phyloP scores from a whole-genome alignment of 2,888 invertebrate genomes.

The Machimus atricapillus region DNA sequence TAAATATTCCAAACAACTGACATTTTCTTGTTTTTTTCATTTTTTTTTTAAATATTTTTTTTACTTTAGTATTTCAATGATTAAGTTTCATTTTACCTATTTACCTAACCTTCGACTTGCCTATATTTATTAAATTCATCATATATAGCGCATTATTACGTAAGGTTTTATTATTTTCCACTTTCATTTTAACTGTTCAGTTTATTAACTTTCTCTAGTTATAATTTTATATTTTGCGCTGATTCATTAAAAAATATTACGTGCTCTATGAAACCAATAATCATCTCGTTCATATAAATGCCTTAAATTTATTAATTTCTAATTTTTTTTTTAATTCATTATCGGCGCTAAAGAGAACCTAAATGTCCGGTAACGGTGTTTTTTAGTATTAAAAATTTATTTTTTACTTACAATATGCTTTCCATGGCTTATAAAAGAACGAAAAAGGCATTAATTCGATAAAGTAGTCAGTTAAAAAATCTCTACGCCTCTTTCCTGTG shows the following conservation, averaged over 20 bases:
- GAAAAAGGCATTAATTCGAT: background rate
- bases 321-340: background rate
- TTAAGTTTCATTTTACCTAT: slow-evolving; percentile 15
- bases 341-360: slow-evolving; percentile 11
- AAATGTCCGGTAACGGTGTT: background rate
- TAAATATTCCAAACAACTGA: slow-evolving; percentile 42
- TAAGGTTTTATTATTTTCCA: slow-evolving; percentile 47
- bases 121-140: slow-evolving; percentile 26
- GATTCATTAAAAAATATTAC: slow-evolving; percentile 59
- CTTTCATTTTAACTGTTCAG: slow-evolving; percentile 14
- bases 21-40: slow-evolving; percentile 9
- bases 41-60: slow-evolving; percentile 11
- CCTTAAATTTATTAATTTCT: slow-evolving; percentile 38
- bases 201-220: slow-evolving; percentile 32
- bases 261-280: slow-evolving; percentile 64
- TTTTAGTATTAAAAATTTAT: background rate
- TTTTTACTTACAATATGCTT: background rate
- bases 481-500: background rate
- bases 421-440: slow-evolving; percentile 23
- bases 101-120: background rate
- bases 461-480: background rate
- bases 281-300: slow-evolving; percentile 53
- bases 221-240: slow-evolving; percentile 44
- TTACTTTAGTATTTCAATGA: slow-evolving; percentile 4
- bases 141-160: slow-evolving; percentile 39